Evolutionary conservation across 1,140 invertebrate species (phyloP), one percentile per base, ranked within the genome.

Genomic region (Drosophila persimilis): DNA sequence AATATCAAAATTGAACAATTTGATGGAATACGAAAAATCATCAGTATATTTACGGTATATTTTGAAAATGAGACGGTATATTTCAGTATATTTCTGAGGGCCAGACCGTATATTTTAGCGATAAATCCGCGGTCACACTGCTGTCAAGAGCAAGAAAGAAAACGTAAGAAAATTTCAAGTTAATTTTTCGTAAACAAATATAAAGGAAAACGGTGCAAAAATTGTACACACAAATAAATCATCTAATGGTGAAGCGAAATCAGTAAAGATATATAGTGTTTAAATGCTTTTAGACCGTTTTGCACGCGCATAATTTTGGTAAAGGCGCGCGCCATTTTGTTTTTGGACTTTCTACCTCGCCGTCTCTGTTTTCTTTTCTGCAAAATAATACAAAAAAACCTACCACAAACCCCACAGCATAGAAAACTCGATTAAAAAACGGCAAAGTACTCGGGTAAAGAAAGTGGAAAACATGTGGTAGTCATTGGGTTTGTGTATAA

Each of bases 241-340:
- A 22, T 52, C 29, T 15, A 3, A 35, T 24, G 17, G 29, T 44
- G 29, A 20, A 24, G 7, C 1, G 11, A 52, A 70, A 55, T 52
- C 15, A 58, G 22, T 39, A n/a, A 54, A 50, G 56, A 46, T 6
- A 22, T 22, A 11, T n/a, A 20, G 29, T 26, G 46, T 31, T 20
- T 9, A 11, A 17, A 48, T 24, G 66, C 77, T 80, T 86, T 70
- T 1, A 26, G 20, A 53, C 39, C 57, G 72, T 73, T 73, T 73
- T 64, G 51, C 58, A 35, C 65, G 60, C 54, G 50, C 80, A 67
- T 46, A 69, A 76, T 80, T 81, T 81, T 80, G 58, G 55, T 77
- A 63, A 62, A 70, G 77, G 79, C 79, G 83, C 73, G 73, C 81
- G 81, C 81, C 81, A 85, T 85, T 85, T 85, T 85, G 81, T 85